Evolutionary conservation across 2,888 invertebrate genomes (phyloP).

Genomic region (Dicycla oo): DNA sequence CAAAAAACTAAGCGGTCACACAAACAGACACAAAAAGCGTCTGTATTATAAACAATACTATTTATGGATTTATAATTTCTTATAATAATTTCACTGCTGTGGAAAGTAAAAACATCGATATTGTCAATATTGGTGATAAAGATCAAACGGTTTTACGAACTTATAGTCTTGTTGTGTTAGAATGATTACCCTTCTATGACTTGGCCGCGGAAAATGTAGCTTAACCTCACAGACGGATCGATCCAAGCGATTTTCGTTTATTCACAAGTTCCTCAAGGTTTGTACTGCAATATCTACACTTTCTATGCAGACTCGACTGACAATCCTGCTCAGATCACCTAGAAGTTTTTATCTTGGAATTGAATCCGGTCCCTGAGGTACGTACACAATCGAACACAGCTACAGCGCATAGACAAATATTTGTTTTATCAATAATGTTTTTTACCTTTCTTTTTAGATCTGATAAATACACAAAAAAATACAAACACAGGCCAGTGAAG

Average conservation of each 20-base stretch:
- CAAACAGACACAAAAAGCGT: too few relatives aligned
- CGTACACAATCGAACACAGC: constrained; percentile 42
- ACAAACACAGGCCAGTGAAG: not conserved
- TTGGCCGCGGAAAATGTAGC: not conserved
- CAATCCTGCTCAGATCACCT: constrained; percentile 34
- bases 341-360: constrained; percentile 46
- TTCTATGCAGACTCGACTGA: constrained; percentile 8
- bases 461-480: not conserved
- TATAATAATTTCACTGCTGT: too few relatives aligned
- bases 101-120: too few relatives aligned
- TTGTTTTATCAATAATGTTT: not conserved
- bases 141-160: not conserved
- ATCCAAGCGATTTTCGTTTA: not conserved
- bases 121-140: not conserved
- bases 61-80: too few relatives aligned
- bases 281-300: constrained; percentile 13
- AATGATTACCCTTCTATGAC: not conserved
- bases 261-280: not conserved
- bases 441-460: not conserved
- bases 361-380: constrained; percentile 54
- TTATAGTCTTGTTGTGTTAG: not conserved
- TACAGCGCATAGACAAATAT: constrained; percentile 1
- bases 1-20: too few relatives aligned
- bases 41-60: too few relatives aligned
- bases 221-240: not conserved